phyloP scores from a whole-genome alignment of 2,888 invertebrate species.

The Archaeoteleia sp. region DNA sequence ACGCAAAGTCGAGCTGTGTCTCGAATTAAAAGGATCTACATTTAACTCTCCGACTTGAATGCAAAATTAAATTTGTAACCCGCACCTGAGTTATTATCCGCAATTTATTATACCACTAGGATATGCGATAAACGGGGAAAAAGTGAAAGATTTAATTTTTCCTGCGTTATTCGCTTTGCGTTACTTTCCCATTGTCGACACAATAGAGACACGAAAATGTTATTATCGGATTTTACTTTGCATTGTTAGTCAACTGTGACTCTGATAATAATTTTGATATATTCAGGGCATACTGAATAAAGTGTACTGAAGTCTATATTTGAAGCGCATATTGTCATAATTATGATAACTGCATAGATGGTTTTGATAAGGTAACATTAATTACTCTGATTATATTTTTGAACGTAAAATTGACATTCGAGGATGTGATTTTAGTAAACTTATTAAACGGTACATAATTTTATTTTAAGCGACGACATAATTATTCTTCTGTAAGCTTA shows the following conservation, averaged over 20 bases:
- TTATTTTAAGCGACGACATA: no score
- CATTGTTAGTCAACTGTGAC: constrained; percentile 19
- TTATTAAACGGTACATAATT: no score
- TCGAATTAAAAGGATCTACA: constrained; percentile 42
- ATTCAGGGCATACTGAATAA: constrained; percentile 2
- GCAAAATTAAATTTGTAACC: constrained; percentile 41
- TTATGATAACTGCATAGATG: background rate
- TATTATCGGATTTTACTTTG: constrained; percentile 30
- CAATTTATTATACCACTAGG: constrained; percentile 32
- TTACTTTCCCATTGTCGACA: constrained; percentile 13
- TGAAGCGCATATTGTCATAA: background rate
- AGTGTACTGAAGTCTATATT: constrained; percentile 1
- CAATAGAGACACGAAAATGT: constrained; percentile 23
- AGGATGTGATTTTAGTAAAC: no score
- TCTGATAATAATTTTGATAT: constrained; percentile 17
- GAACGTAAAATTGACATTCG: no score
- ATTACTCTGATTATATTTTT: no score
- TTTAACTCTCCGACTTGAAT: constrained; percentile 38
- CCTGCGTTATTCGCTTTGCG: constrained; percentile 10
- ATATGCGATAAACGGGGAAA: constrained; percentile 28
- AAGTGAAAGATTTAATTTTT: constrained; percentile 27
- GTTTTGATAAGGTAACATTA: no score
- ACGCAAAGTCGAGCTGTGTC: constrained; percentile 30
- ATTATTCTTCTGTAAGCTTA: no score
- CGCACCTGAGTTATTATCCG: constrained; percentile 38